Evolutionary conservation across 2,113 vertebrate species (phyloP).

Genomic region (Ictidomys tridecemlineatus): DNA sequence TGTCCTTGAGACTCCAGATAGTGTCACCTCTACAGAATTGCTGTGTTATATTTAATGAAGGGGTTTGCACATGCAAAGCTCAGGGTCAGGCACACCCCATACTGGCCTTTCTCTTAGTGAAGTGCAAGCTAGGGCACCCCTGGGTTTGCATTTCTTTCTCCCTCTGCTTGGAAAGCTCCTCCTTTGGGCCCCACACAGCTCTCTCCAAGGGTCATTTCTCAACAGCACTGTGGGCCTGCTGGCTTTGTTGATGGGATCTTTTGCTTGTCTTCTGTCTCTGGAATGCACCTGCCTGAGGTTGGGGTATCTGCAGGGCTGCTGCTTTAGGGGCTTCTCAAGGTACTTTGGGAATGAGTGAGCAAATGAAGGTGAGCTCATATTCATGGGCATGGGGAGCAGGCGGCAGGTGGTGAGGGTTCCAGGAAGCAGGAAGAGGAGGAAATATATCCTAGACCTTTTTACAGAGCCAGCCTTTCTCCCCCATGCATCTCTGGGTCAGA

Average conservation of each 20-base stretch:
- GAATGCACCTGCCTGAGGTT: neutral
- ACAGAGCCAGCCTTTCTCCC: too few species aligned
- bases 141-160: rapidly evolving
- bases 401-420: neutral
- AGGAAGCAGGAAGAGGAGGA: neutral
- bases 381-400: neutral
- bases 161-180: too few species aligned
- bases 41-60: too few species aligned
- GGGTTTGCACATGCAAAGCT: too few species aligned
- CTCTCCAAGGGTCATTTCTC: neutral
- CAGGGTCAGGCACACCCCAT: rapidly evolving
- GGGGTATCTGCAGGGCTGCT: neutral
- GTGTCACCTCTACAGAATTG: too few species aligned
- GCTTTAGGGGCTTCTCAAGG: neutral
- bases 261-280: neutral
- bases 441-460: too few species aligned
- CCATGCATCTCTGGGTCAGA: too few species aligned
- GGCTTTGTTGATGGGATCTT: rapidly evolving
- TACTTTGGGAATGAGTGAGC: neutral
- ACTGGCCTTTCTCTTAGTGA: neutral
- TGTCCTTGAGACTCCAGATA: too few species aligned
- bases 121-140: too few species aligned
- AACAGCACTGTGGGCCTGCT: too few species aligned
- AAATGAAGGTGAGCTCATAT: too few species aligned
- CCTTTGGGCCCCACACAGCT: neutral